These are phyloP conservation scores for Macrosiphum euphorbiae DNA, from an alignment of 2,888 invertebrate genomes.

Conservation along the genomic window DNA sequence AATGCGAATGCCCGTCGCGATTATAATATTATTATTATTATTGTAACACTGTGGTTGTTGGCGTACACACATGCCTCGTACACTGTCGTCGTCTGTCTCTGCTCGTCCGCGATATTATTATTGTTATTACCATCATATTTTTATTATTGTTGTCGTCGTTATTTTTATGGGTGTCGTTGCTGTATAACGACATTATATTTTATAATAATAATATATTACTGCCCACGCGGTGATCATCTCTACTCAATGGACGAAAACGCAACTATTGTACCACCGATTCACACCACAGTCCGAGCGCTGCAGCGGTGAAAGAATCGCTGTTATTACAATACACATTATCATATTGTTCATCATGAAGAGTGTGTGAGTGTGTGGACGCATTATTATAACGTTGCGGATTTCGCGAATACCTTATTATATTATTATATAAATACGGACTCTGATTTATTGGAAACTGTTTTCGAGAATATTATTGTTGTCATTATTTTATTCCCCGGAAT, in stretches of 20 bases:
- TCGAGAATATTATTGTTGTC: conserved; percentile 32
- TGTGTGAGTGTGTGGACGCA: background rate
- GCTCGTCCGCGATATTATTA: background rate
- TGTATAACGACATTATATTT: background rate
- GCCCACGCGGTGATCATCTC: background rate
- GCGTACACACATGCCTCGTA: background rate
- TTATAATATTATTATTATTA: conserved; percentile 8
- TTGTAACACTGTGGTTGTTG: background rate
- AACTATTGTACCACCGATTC: background rate
- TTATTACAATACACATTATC: background rate
- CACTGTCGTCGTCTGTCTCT: too few species aligned
- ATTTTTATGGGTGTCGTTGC: conserved; percentile 2
- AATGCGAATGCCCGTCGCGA: background rate
- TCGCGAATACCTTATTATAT: background rate
- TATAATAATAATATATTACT: background rate
- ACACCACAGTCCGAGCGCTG: background rate
- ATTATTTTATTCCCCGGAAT: conserved; percentile 46
- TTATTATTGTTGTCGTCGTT: background rate
- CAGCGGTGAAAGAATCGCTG: background rate
- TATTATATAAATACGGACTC: background rate
- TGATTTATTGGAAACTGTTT: conserved; percentile 61
- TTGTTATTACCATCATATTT: background rate
- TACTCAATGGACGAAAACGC: conserved; percentile 32
- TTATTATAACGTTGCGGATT: background rate
- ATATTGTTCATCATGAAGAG: background rate